phyloP scores from a whole-genome alignment of 2,888 invertebrate genomes.

The Amorpha juglandis region DNA sequence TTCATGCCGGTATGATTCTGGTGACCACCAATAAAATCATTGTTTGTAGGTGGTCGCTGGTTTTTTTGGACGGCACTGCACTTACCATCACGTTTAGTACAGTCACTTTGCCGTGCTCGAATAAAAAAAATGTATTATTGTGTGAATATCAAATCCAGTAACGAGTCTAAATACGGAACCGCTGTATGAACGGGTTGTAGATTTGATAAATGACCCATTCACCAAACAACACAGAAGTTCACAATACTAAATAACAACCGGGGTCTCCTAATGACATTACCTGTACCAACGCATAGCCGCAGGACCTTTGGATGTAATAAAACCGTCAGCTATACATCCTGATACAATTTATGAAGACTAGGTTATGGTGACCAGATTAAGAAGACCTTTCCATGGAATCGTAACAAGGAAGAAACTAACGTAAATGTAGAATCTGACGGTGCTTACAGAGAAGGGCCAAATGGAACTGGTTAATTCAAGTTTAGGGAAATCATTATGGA shows the following conservation, averaged over 20 bases:
- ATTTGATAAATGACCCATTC: background rate
- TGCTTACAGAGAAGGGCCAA: background rate
- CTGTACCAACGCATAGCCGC: background rate
- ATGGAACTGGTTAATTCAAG: background rate
- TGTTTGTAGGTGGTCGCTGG: no score
- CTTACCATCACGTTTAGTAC: no score
- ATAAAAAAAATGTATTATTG: no score
- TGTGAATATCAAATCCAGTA: no score
- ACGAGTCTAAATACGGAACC: no score
- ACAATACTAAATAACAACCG: constrained; percentile 10
- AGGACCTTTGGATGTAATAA: constrained; percentile 30
- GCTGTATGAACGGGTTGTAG: no score
- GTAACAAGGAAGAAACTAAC: background rate
- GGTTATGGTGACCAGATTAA: constrained; percentile 37
- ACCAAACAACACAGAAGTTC: no score
- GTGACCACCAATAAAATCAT: no score
- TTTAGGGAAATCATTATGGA: background rate
- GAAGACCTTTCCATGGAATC: constrained; percentile 28
- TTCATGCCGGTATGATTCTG: no score
- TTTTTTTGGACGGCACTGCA: no score
- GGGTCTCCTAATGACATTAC: constrained; percentile 21
- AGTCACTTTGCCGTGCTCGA: no score
- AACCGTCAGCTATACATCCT: constrained; percentile 40
- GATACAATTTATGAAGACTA: constrained; percentile 36
- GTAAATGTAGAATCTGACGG: background rate